A percentile compares a stretch with the other conserved stretches of the same genome.
These are phyloP conservation scores for Hipposideros armiger DNA, from an alignment of 2,113 vertebrate genomes.

Conservation along the genomic window DNA sequence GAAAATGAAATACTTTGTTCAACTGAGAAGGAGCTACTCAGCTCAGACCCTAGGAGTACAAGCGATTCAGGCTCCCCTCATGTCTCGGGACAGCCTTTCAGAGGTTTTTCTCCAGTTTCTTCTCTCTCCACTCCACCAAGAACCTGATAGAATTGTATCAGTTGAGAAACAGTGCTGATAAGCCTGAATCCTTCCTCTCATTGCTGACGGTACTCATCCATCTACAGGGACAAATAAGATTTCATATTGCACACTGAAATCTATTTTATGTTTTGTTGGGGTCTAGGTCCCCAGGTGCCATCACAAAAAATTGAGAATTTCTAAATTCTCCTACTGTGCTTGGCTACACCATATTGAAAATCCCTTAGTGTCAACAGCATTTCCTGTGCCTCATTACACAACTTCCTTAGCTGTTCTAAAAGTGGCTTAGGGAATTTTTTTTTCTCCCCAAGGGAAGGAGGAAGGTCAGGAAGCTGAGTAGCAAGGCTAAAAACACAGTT, in stretches of 20 bases:
- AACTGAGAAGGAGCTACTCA: not conserved
- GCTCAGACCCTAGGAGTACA: not conserved
- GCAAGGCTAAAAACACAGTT: not conserved
- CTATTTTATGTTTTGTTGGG: not conserved
- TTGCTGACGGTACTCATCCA: not conserved
- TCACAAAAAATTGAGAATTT: conserved; percentile 22
- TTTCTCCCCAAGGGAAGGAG: conserved; percentile 4
- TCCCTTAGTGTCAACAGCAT: not conserved
- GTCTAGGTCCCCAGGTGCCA: not conserved
- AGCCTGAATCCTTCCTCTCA: not conserved
- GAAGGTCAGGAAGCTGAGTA: conserved; percentile 38
- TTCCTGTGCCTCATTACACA: conserved; percentile 63
- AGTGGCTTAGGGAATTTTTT: conserved; percentile 46
- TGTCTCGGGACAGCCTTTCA: not conserved
- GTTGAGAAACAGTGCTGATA: not conserved
- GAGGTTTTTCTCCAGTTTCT: not conserved
- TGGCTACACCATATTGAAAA: conserved; percentile 49
- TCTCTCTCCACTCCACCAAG: not conserved
- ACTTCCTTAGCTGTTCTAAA: conserved; percentile 75
- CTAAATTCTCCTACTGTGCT: not conserved
- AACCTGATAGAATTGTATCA: not conserved
- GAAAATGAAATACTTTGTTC: conserved; percentile 56
- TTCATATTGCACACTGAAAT: not conserved
- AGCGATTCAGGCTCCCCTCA: not conserved
- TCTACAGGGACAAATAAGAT: not conserved